Conservation (phyloP, 2,888 invertebrate species). For the Schizaphis graminum region DNA sequence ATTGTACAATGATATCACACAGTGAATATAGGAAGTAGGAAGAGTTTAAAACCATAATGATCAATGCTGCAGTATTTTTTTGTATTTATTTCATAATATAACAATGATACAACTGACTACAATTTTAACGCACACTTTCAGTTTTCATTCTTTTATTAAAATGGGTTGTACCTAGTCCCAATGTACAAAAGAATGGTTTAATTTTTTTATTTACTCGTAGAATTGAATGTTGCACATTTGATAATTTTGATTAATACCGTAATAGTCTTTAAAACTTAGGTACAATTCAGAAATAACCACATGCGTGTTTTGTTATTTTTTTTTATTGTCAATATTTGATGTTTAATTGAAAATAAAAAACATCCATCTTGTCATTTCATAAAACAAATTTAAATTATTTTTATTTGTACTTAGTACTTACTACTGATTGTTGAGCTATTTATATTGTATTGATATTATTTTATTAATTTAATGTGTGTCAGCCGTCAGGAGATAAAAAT, state of each 20-base stretch:
- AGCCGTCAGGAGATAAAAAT: background rate
- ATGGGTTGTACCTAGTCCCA: background rate
- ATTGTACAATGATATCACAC: constrained; percentile 29
- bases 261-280: background rate
- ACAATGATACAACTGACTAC: constrained; percentile 22
- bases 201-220: constrained; percentile 8
- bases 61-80: constrained; percentile 24
- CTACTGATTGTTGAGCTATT: background rate
- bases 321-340: background rate
- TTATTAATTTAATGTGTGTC: background rate
- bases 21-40: constrained; percentile 50
- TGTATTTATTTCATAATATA: constrained; percentile 41
- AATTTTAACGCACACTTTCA: constrained; percentile 30
- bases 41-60: constrained; percentile 55
- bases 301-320: background rate
- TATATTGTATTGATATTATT: background rate
- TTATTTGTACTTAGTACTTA: background rate
- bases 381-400: background rate
- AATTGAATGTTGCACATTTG: constrained; percentile 18
- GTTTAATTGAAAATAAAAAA: constrained; percentile 7
- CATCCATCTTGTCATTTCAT: background rate
- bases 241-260: background rate
- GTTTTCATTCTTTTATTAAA: constrained; percentile 32
- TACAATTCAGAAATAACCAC: background rate
- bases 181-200: constrained; percentile 10